Conservation (phyloP, 2,888 invertebrate species). For the Digitonthophagus gazella region DNA sequence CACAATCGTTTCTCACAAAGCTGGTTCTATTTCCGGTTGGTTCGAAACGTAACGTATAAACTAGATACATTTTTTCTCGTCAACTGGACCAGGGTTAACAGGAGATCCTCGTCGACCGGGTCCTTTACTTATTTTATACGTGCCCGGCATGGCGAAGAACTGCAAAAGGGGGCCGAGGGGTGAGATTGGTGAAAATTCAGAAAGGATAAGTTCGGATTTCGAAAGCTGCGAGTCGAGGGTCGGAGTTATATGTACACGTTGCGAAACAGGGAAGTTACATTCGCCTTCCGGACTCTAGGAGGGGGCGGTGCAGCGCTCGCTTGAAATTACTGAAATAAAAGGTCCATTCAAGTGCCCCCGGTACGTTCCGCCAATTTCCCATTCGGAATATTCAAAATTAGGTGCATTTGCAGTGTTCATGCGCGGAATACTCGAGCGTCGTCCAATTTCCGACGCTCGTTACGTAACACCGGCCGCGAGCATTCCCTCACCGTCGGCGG, state of each 20-base stretch:
- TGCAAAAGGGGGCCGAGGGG: neutral
- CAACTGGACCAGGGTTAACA: constrained; percentile 7
- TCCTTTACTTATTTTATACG: constrained; percentile 15
- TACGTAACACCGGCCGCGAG: neutral
- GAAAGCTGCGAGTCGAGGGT: constrained; percentile 4
- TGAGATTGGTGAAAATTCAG: constrained; percentile 4
- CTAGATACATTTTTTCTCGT: neutral
- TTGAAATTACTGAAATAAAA: constrained; percentile 11
- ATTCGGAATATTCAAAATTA: constrained; percentile 15
- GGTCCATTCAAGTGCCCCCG: constrained; percentile 9
- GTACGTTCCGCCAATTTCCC: constrained; percentile 14
- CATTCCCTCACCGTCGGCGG: neutral
- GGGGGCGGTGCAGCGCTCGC: neutral
- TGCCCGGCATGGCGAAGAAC: constrained; percentile 3
- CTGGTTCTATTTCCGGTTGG: neutral
- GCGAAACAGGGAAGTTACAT: constrained; percentile 15
- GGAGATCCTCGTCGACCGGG: constrained; percentile 10
- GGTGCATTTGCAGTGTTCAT: constrained; percentile 5
- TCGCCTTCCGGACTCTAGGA: neutral
- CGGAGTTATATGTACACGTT: constrained; percentile 13
- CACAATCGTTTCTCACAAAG: too few species aligned
- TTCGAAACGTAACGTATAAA: neutral
- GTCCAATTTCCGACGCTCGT: neutral
- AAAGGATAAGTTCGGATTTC: constrained; percentile 18
- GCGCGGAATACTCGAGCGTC: constrained; percentile 7